These are phyloP conservation scores for Zhengitettix transpicula DNA, from an alignment of 2,888 invertebrate species.

Conservation along the genomic window DNA sequence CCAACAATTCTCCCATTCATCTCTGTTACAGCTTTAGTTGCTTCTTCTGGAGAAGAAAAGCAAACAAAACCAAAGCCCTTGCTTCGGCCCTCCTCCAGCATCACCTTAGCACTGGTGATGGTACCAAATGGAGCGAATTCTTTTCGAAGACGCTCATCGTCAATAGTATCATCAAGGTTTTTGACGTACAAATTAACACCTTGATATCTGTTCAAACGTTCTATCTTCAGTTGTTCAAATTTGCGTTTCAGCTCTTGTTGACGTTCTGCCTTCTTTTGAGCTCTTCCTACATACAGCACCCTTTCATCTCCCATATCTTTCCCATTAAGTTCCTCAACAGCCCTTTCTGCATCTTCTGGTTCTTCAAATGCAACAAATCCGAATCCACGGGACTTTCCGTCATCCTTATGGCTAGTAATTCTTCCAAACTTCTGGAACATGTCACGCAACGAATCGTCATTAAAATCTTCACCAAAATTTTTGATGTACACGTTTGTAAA, in stretches of 20 bases:
- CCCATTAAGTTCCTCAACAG: slow-evolving; percentile 81
- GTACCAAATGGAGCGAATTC: slow-evolving; percentile 93
- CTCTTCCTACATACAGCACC: slow-evolving; percentile 86
- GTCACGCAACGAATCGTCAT: slow-evolving; percentile 73
- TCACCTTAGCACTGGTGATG: slow-evolving; percentile 96
- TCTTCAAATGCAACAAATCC: slow-evolving; percentile 98
- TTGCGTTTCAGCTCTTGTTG: slow-evolving; percentile 91
- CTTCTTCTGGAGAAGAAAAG: slow-evolving; percentile 94
- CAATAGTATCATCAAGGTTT: slow-evolving; percentile 94
- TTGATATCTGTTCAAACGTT: slow-evolving; percentile 71
- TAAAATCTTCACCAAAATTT: slow-evolving; percentile 91
- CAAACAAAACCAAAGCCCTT: slow-evolving; percentile 99
- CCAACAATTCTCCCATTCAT: slow-evolving; percentile 97
- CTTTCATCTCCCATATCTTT: slow-evolving; percentile 76
- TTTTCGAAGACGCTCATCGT: slow-evolving; percentile 88
- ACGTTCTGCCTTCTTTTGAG: slow-evolving; percentile 98
- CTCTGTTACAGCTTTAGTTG: slow-evolving; percentile 97
- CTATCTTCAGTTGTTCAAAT: slow-evolving; percentile 89
- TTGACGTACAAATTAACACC: slow-evolving; percentile 99
- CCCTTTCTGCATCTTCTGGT: slow-evolving; percentile 87
- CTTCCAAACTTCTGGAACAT: slow-evolving; percentile 89
- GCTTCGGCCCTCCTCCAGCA: slow-evolving; percentile 85
- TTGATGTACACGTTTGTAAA: slow-evolving; percentile 99
- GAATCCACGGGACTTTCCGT: slow-evolving; percentile 92
- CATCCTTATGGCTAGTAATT: slow-evolving; percentile 83